A percentile compares a stretch with the other conserved stretches of the same genome.
These are phyloP conservation scores for Phalacrocorax pelagicus DNA, from an alignment of 2,113 vertebrate species.

Conservation along the genomic window DNA sequence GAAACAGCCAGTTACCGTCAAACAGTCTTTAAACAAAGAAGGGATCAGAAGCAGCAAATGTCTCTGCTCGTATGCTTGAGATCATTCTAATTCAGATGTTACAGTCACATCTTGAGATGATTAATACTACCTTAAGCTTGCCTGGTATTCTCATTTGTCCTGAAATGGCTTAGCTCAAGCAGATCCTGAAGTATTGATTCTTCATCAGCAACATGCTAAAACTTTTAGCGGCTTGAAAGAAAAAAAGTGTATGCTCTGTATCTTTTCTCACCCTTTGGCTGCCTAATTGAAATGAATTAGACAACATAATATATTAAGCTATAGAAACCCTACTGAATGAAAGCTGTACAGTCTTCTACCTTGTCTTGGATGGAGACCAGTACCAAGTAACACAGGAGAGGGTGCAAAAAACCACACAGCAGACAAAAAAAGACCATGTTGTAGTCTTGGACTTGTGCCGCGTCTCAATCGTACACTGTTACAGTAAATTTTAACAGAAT, in stretches of 20 bases:
- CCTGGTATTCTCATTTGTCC: neutral
- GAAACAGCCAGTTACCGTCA: neutral
- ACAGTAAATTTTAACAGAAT: neutral
- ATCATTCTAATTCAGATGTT: neutral
- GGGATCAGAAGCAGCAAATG: neutral
- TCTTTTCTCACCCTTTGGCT: neutral
- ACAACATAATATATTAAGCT: neutral
- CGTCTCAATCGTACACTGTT: neutral
- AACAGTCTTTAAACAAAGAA: neutral
- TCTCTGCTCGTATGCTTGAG: neutral
- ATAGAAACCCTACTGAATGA: neutral
- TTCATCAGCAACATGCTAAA: neutral
- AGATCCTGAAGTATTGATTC: neutral
- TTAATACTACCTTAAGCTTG: neutral
- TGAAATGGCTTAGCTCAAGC: neutral
- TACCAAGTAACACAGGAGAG: neutral
- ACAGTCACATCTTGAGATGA: slow-evolving; percentile 20
- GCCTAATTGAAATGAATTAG: neutral
- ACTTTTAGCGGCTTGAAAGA: neutral
- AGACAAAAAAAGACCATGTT: neutral
- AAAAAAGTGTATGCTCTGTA: neutral
- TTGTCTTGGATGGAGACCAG: neutral
- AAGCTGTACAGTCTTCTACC: neutral
- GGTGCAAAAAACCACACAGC: neutral
- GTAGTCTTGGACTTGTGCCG: neutral